Evolutionary conservation across 2,113 vertebrate genomes (phyloP), one percentile per base, ranked within the genome.

Genomic region (Phalacrocorax pelagicus): DNA sequence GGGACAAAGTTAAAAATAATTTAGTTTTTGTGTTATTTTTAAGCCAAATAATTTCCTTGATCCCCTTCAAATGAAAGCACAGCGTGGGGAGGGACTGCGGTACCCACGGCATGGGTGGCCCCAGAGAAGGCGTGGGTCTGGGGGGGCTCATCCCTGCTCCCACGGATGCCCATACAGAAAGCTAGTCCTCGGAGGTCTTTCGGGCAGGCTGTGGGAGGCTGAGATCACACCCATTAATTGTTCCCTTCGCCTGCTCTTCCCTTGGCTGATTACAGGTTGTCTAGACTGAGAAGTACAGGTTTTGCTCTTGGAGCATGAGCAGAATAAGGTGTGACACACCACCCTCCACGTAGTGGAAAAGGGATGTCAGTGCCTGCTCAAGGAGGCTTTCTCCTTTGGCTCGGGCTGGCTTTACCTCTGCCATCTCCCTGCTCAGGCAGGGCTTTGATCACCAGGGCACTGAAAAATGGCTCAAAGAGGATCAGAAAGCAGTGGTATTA

Each of bases 221-320:
- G 94, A 91, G 88, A 81, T 94, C 93, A 94, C 86, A 79, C 54
- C 78, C 78, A 85, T 54, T 95, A 81, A 92, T 87, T 84, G 93
- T 69, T 91, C 73, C 58, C 81, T 91, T 92, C 1, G 34, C 78
- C 81, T 47, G 47, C 54, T 89, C 62, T 94, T 93, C 46, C n/a
- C 74, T 85, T 6, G 6, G 67, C 71, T 77, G 74, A 96, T 92
- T 95, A 90, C 74, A 96, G 88, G 91, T 96, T 89, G 94, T 93
- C 94, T 95, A 92, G 96, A 93, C 93, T 65, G 87, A 81, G 81
- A 90, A 96, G 78, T 79, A 38, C 46, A 89, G 86, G 81, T 90
- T 95, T 95, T 97, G 65, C 59, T 93, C 85, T 63, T 83, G 79
- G 84, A 88, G 84, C 81, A 81, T 59, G 77, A 91, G 62, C 74